phyloP scores from a whole-genome alignment of 2,113 vertebrate species.

The Carassius carassius region DNA sequence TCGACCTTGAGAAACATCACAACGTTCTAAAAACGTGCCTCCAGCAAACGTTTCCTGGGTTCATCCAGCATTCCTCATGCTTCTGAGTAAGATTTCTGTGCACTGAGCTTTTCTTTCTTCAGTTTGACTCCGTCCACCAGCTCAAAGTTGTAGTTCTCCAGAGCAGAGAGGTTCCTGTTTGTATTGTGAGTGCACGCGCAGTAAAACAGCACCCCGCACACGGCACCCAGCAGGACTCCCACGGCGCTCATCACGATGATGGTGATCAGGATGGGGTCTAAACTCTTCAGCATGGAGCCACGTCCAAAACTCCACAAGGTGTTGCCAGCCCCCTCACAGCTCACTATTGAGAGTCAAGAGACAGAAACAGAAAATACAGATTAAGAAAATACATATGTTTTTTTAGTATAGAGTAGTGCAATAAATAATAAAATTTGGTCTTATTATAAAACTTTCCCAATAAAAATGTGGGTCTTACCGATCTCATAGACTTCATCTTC shows the following conservation, averaged over 20 bases:
- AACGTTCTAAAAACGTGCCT: slow-evolving; percentile 63
- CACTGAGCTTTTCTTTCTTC: slow-evolving; percentile 95
- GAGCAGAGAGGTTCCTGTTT: slow-evolving; percentile 92
- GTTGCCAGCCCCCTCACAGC: slow-evolving; percentile 9
- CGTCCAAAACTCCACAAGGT: slow-evolving; percentile 31
- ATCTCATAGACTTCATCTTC: slow-evolving; percentile 5
- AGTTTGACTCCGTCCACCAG: slow-evolving; percentile 95
- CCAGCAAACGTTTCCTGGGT: not conserved
- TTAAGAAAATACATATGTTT: too few species aligned
- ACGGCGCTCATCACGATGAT: slow-evolving; percentile 98
- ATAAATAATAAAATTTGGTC: not conserved
- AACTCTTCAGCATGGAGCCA: slow-evolving; percentile 84
- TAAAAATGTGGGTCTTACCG: slow-evolving; percentile 34
- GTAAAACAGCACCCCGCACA: slow-evolving; percentile 94
- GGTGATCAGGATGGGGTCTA: slow-evolving; percentile 97
- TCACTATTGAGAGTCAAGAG: slow-evolving; percentile 17
- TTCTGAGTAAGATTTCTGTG: slow-evolving; percentile 94
- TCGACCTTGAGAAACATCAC: slow-evolving; percentile 61
- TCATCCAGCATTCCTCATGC: slow-evolving; percentile 76
- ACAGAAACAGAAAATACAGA: too few species aligned
- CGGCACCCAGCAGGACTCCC: slow-evolving; percentile 91
- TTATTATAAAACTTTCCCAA: not conserved
- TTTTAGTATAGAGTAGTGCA: not conserved
- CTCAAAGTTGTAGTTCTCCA: slow-evolving; percentile 99
- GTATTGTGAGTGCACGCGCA: slow-evolving; percentile 93